Evolutionary conservation across 2,888 invertebrate species (phyloP).

Genomic region (Cosmia trapezina): DNA sequence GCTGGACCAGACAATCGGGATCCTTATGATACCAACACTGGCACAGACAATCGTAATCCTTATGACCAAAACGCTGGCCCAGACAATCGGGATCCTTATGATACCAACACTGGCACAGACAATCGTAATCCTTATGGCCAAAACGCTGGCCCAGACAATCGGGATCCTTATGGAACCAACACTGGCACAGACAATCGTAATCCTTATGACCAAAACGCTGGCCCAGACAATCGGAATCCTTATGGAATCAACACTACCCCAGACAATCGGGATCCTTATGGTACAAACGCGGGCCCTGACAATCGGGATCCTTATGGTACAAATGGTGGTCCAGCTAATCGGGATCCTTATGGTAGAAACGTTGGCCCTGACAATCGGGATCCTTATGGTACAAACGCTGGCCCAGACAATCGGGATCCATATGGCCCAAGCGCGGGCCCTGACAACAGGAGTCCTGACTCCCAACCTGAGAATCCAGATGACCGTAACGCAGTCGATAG

Average conservation of each 20-base stretch:
- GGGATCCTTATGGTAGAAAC: not conserved
- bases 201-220: not conserved
- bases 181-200: not conserved
- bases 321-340: not conserved
- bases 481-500: not conserved
- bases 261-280: not conserved
- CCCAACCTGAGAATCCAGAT: conserved; percentile 10
- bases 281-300: not conserved
- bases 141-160: not conserved
- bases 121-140: not conserved
- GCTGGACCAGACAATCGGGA: not conserved
- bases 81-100: not conserved
- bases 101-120: not conserved
- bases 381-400: not conserved
- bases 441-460: not conserved
- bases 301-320: not conserved
- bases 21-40: not conserved
- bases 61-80: not conserved
- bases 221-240: not conserved
- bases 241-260: too few relatives aligned
- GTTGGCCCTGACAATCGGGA: not conserved
- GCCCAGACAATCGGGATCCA: not conserved
- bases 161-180: not conserved
- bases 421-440: fast-evolving
- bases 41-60: not conserved